Evolutionary conservation across 2,113 vertebrate species (phyloP).

Genomic region (Oncorhynchus masou): DNA sequence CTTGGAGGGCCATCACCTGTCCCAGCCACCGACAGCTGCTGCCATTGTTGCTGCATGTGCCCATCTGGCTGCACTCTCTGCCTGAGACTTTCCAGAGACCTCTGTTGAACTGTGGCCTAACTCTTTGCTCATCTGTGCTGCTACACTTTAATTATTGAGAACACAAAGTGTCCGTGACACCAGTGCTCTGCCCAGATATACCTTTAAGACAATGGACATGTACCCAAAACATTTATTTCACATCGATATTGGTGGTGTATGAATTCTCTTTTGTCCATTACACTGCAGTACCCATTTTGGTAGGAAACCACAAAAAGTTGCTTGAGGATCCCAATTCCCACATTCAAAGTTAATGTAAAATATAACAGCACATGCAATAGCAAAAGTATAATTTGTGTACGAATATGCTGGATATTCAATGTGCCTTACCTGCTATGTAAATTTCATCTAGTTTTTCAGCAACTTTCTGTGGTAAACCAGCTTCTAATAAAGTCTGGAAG

Average conservation of each 20-base stretch:
- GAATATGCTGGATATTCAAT: conserved; percentile 72
- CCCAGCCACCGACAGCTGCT: conserved; percentile 70
- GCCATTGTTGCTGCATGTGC: conserved; percentile 64
- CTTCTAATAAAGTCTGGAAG: conserved; percentile 99
- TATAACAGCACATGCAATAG: conserved; percentile 77
- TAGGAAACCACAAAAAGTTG: conserved; percentile 99
- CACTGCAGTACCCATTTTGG: conserved; percentile 93
- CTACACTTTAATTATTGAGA: neutral
- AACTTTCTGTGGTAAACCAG: conserved; percentile 99
- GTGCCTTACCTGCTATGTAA: conserved; percentile 99
- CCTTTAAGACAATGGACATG: neutral
- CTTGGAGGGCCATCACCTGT: conserved; percentile 68
- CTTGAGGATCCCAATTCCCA: conserved; percentile 87
- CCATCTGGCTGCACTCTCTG: conserved; percentile 55
- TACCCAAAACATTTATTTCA: conserved; percentile 36
- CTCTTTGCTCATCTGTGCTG: neutral
- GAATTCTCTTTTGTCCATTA: conserved; percentile 52
- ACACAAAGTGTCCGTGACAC: neutral
- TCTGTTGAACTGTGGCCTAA: neutral
- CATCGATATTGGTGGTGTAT: conserved; percentile 40
- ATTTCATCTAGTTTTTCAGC: conserved; percentile 99
- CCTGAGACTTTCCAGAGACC: conserved; percentile 12
- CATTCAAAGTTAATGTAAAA: conserved; percentile 68
- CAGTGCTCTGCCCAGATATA: neutral
- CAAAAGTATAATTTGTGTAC: conserved; percentile 65